These are phyloP conservation scores for Lucilia cuprina DNA, from an alignment of 1,140 invertebrate genomes.

Conservation along the genomic window DNA sequence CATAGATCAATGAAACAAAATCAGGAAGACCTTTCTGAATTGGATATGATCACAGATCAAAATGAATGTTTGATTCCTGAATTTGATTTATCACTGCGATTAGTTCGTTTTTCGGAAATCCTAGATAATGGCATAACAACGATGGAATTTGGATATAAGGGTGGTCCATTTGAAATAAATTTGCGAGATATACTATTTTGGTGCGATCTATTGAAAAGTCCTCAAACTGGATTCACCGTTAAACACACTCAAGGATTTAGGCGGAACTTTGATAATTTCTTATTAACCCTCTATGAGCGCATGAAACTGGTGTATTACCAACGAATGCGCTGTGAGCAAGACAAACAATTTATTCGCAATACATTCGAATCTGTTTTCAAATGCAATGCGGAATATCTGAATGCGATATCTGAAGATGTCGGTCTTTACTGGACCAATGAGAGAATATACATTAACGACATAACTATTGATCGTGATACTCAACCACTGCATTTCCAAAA, in stretches of 20 bases:
- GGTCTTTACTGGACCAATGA: conserved; percentile 57
- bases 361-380: conserved; percentile 50
- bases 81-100: conserved; percentile 70
- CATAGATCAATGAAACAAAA: not conserved
- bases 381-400: conserved; percentile 51
- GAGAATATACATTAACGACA: conserved; percentile 56
- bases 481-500: conserved; percentile 36
- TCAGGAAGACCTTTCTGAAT: not conserved
- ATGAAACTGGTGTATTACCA: conserved; percentile 62
- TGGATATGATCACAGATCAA: not conserved
- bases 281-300: conserved; percentile 55
- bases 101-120: conserved; percentile 83
- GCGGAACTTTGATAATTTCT: conserved; percentile 47
- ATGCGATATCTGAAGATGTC: conserved; percentile 54
- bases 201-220: conserved; percentile 71
- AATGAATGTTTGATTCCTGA: not conserved
- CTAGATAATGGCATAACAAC: conserved; percentile 72
- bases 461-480: conserved; percentile 46
- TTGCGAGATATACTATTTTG: conserved; percentile 93
- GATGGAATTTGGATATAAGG: conserved; percentile 75
- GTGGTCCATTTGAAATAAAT: conserved; percentile 97
- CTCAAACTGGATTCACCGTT: conserved; percentile 50
- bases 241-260: conserved; percentile 25
- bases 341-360: conserved; percentile 55
- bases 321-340: conserved; percentile 58